Percentiles rank a stretch among this genome's conserved stretches.
These are phyloP conservation scores for Barbus barbus DNA, from an alignment of 2,113 vertebrate species.

Conservation along the genomic window DNA sequence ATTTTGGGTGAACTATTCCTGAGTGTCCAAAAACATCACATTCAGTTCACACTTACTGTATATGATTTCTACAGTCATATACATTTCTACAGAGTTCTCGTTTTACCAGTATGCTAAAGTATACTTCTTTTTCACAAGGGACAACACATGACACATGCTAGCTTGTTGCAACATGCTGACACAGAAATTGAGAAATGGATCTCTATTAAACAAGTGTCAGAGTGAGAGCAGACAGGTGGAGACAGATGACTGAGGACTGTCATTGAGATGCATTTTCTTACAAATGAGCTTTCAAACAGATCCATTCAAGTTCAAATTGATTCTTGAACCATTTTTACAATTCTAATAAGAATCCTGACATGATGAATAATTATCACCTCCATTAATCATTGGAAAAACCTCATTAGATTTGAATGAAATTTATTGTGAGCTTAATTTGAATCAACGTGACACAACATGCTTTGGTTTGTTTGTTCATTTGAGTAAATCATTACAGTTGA, in stretches of 20 bases:
- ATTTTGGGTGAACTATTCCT: background rate
- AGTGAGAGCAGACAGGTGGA: slow-evolving; percentile 39
- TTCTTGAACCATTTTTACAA: background rate
- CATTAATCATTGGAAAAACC: background rate
- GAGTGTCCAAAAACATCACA: background rate
- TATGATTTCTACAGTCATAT: background rate
- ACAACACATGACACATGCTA: background rate
- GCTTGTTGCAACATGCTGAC: background rate
- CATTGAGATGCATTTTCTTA: background rate
- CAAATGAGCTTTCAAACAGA: background rate
- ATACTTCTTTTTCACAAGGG: background rate
- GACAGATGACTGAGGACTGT: background rate
- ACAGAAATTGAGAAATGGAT: slow-evolving; percentile 3
- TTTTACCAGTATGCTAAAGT: background rate
- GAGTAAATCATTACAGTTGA: background rate
- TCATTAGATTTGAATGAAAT: background rate
- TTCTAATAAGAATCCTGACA: background rate
- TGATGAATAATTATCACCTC: slow-evolving; percentile 9
- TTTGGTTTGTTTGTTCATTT: background rate
- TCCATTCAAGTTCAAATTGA: background rate
- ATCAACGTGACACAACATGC: background rate
- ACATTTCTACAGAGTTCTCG: background rate
- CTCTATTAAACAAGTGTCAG: slow-evolving; percentile 36
- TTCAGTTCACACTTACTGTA: background rate
- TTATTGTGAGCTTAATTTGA: background rate